Conservation (phyloP, 2,797 vertebrate species). For the Gallinago stenura region DNA sequence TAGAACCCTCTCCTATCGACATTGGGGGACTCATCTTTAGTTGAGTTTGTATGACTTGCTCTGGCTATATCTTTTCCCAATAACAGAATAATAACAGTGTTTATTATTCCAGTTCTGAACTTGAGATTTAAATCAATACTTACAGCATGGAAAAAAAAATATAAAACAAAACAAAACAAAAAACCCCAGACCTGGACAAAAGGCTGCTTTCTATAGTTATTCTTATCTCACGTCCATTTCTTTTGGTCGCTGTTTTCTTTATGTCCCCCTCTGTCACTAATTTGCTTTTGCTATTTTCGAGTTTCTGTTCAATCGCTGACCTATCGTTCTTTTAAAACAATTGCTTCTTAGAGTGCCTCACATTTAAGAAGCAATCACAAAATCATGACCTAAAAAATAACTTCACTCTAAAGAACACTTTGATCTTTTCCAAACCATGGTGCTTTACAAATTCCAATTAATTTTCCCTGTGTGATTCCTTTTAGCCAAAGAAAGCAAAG, state of each 20-base stretch:
- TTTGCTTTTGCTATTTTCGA: not conserved
- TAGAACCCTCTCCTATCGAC: not conserved
- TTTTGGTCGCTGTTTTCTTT: not conserved
- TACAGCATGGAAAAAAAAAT: not conserved
- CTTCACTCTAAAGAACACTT: not conserved
- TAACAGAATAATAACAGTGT: not conserved
- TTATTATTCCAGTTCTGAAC: not conserved
- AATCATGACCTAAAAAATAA: not conserved
- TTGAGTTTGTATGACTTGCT: not conserved
- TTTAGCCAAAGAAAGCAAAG: conserved; percentile 14
- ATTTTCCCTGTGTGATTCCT: conserved; percentile 36
- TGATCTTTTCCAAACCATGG: not conserved
- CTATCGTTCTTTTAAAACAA: not conserved
- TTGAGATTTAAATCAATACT: not conserved
- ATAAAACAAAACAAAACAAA: rapidly evolving
- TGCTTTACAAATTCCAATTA: conserved; percentile 48
- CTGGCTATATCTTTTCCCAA: not conserved
- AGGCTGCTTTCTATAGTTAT: not conserved
- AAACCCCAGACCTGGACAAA: not conserved
- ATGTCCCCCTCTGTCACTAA: not conserved
- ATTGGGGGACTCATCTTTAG: not conserved
- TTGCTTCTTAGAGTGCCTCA: not conserved
- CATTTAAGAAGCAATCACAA: conserved; percentile 1
- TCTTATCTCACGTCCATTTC: not conserved
- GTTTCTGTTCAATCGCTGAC: not conserved